Evolutionary conservation across 1,140 invertebrate species (phyloP).

Genomic region (Popillia japonica): DNA sequence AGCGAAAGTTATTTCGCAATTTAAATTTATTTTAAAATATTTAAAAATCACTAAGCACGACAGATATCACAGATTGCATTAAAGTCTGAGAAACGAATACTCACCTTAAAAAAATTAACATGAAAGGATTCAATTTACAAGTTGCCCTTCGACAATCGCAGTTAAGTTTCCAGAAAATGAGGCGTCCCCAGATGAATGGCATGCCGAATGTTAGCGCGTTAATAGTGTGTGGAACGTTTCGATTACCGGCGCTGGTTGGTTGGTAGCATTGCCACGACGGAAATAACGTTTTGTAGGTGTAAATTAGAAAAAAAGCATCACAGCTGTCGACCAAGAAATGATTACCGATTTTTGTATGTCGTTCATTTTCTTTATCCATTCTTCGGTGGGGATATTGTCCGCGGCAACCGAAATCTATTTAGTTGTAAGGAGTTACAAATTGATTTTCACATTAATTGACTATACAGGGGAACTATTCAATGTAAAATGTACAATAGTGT

Average conservation of each 20-base stretch:
- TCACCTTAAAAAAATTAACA: no score
- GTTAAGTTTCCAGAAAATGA: constrained; percentile 34
- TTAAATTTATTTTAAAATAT: no score
- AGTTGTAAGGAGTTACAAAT: constrained; percentile 10
- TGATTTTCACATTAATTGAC: constrained; percentile 27
- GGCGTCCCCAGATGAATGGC: constrained; percentile 29
- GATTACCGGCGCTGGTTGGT: constrained; percentile 12
- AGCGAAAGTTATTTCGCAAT: no score
- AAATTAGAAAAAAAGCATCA: constrained; percentile 7
- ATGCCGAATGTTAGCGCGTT: constrained; percentile 26
- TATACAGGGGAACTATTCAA: background rate
- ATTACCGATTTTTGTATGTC: constrained; percentile 26
- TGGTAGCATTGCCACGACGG: constrained; percentile 28
- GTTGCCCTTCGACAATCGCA: constrained; percentile 29
- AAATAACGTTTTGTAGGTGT: constrained; percentile 17
- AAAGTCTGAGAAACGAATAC: no score
- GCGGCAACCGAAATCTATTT: background rate
- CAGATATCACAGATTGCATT: no score
- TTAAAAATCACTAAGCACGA: no score
- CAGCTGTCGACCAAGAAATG: constrained; percentile 28
- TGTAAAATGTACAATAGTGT: background rate
- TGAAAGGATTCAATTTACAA: constrained; percentile 40
- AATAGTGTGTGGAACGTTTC: constrained; percentile 27
- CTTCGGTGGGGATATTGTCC: background rate
- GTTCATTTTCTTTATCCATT: no score